These are phyloP conservation scores for Dryoscopus gambensis DNA, from an alignment of 2,113 vertebrate genomes.

Conservation along the genomic window DNA sequence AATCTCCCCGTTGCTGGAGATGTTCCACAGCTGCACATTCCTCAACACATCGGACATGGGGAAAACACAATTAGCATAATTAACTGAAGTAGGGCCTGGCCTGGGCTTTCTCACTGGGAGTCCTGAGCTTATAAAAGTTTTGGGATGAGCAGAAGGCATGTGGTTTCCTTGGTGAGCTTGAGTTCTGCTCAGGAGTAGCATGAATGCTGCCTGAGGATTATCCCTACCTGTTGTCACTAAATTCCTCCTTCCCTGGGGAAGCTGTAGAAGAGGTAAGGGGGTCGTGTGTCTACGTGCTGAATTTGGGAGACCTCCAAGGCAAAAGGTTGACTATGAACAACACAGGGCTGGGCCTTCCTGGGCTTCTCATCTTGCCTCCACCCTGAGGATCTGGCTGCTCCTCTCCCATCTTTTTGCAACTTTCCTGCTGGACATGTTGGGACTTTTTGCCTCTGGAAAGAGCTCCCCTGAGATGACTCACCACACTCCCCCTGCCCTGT, in stretches of 20 bases:
- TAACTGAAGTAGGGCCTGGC: background rate
- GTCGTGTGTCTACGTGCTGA: fast-evolving
- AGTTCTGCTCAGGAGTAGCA: fast-evolving
- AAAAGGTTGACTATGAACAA: background rate
- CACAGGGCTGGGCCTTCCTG: background rate
- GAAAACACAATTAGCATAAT: slow-evolving; percentile 33
- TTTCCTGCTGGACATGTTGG: background rate
- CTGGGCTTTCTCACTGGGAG: background rate
- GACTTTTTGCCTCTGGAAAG: background rate
- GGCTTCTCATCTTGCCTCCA: background rate
- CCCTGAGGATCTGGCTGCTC: background rate
- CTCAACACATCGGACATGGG: background rate
- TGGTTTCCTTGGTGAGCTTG: background rate
- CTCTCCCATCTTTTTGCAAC: background rate
- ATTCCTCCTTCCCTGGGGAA: background rate
- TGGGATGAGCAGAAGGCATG: background rate
- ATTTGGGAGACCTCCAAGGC: background rate
- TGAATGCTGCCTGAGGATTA: background rate
- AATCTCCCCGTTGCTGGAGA: background rate
- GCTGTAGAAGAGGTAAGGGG: background rate
- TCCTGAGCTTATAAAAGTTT: background rate
- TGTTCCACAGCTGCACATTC: background rate
- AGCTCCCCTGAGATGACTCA: background rate
- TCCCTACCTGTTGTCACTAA: fast-evolving
- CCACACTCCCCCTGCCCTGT: background rate